Base-by-base conservation (phyloP, 1,140 invertebrate genomes). In the Ostrea edulis region DNA sequence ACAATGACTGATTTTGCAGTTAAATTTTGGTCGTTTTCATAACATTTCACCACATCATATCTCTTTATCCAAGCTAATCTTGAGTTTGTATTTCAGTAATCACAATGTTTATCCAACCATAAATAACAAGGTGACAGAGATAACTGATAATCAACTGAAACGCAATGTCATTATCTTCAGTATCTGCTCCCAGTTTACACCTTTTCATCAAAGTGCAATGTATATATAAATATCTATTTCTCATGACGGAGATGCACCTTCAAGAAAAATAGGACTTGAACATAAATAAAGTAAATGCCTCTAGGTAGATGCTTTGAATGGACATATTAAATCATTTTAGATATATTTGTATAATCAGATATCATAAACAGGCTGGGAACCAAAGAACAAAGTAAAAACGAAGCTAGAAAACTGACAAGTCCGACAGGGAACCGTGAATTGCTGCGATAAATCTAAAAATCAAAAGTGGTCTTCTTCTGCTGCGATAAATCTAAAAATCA, bases 41-140 rank as follows among this genome's bases (percentile, higher is more conserved):
- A 25, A 29, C 22, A 14, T 77, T 77, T 77, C 25, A 77, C 29
- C 35, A 29, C 25, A 29, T 44, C 17, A 7, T 62, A 62, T n/a
- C 2, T 44, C 35, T 44, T 44, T 44, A 44, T 44, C 35, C 35
- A 44, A 44, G 35, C 35, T 44, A 44, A 44, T 44, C 35, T 44
- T 44, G 35, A 44, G 35, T 77, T 7, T 77, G 12, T 77, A 29
- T 35, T 12, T 29, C 12, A 77, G 29, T 77, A 77, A 77, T 77
- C 29, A 29, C 9, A 25, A 7, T 77, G 68, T 77, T 77, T 22
- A 77, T 77, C 68, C 68, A 77, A 35, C 25, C 68, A 77, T 22
- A 77, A 29, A 11, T 77, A 77, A 77, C 68, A 77, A 77, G 68
- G 25, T 77, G 68, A 77, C 29, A 77, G 25, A 77, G 12, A 25